Percentiles rank a stretch among this genome's conserved stretches.
phyloP scores from a whole-genome alignment of 2,797 vertebrate species.

The Cuniculus paca region DNA sequence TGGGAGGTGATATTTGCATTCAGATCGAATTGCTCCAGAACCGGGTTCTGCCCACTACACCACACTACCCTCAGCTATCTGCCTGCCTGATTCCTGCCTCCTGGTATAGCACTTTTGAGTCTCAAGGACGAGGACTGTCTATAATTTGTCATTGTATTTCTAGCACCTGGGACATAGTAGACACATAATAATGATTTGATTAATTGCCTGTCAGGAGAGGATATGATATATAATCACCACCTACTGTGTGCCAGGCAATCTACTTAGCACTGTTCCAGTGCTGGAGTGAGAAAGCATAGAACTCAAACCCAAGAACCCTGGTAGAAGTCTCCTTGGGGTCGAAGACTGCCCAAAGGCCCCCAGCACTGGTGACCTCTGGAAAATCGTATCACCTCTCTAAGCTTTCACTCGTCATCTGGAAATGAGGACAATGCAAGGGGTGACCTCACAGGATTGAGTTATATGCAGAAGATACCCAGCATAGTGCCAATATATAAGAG shows the following conservation, averaged over 20 bases:
- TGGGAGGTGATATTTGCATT: not conserved
- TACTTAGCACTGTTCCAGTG: not conserved
- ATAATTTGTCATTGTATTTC: slow-evolving; percentile 21
- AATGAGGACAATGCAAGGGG: not conserved
- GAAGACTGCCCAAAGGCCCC: not conserved
- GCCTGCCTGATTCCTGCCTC: not conserved
- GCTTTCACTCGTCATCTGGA: not conserved
- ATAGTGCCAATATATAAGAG: not conserved
- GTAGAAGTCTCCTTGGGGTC: not conserved
- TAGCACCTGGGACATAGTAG: not conserved
- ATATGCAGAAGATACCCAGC: accelerated
- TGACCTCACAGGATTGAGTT: not conserved
- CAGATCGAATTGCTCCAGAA: not conserved
- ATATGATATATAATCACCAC: not conserved
- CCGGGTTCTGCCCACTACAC: not conserved
- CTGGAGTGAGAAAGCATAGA: not conserved
- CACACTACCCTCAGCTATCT: not conserved
- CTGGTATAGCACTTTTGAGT: not conserved
- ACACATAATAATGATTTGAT: not conserved
- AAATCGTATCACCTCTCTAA: accelerated
- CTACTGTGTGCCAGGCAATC: not conserved
- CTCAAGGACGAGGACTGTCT: slow-evolving; percentile 30
- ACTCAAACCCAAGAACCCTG: not conserved
- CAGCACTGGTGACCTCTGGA: not conserved
- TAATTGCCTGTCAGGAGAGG: not conserved